Base-by-base conservation (phyloP, 2,113 vertebrate genomes). In the Sigmodon hispidus region DNA sequence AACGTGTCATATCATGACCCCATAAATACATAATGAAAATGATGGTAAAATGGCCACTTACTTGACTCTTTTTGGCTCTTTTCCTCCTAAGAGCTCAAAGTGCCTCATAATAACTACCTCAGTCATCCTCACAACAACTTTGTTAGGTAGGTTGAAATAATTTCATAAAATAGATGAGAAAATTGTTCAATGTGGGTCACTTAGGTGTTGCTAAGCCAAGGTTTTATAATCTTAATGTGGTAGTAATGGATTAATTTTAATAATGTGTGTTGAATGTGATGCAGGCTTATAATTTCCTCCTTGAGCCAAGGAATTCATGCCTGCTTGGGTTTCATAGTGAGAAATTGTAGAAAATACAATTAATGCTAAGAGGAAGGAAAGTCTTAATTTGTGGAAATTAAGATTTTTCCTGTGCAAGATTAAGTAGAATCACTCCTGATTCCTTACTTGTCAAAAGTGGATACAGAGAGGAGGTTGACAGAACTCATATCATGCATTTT, bases 151-250 rank as follows among this genome's bases (percentile, higher is more conserved):
- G 9, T 94, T 93, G 61, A 75, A 94, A 65, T 1, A 80, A 70
- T 97, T 94, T 96, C 10, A 59, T 93, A 65, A 93, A 95, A 86
- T 65, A 87, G 57, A 40, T 93, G 45, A 91, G 15, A 85, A 93
- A 43, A 50, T 90, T 77, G 63, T 87, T 70, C 15, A 15, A 75
- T 76, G 61, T 80, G 55, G 5, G 34, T 92, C 89, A 75, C 55
- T 92, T 12, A 90, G 48, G 34, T 36, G 70, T 79, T 96, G 22
- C 21, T 93, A 72, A 12, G 10, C 61, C 21, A 55, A 72, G 50
- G 36, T 88, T 15, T 93, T 77, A 76, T 50, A 43, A 22, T 70
- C 15, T 21, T 7, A 90, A 67, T 52, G n/a, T 84, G 45, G 6
- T 90, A 70, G 24, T 84, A 55, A 84, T 63, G 50, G 17, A 10